Evolutionary conservation across 2,888 invertebrate genomes (phyloP).

Genomic region (Eupithecia subumbrata): DNA sequence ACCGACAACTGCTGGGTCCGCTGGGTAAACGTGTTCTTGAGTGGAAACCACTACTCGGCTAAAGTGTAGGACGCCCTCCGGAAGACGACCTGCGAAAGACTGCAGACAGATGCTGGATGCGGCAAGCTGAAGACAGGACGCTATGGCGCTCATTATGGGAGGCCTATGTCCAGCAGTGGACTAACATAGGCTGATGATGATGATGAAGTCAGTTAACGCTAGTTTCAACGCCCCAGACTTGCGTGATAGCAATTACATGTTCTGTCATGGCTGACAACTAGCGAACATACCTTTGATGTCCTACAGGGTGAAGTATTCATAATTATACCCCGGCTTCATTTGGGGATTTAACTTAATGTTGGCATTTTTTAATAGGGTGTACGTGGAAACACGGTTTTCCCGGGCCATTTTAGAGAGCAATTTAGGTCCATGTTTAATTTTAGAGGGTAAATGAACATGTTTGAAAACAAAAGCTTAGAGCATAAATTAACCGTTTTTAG

Average conservation of each 20-base stretch:
- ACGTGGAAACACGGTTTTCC: not conserved
- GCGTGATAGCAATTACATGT: conserved; percentile 53
- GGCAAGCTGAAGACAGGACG: too few relatives aligned
- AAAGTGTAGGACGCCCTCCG: too few relatives aligned
- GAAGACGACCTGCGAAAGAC: too few relatives aligned
- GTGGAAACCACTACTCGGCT: too few relatives aligned
- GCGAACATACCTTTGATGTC: conserved; percentile 51
- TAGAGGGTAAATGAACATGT: not conserved
- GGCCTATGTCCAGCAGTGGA: too few relatives aligned
- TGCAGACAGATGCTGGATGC: too few relatives aligned
- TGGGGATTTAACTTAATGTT: conserved; percentile 20
- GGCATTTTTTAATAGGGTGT: conserved; percentile 10
- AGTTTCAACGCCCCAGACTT: conserved; percentile 29
- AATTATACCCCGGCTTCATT: conserved; percentile 23
- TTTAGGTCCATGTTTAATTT: not conserved
- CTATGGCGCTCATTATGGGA: too few relatives aligned
- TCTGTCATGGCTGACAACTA: conserved; percentile 42
- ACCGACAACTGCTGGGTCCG: too few relatives aligned
- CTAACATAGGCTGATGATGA: too few relatives aligned
- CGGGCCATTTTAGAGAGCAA: conserved; percentile 3
- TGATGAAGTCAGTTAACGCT: too few relatives aligned
- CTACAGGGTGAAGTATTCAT: conserved; percentile 24
- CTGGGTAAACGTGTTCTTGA: too few relatives aligned
- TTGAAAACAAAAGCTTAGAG: not conserved
- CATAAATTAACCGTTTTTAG: not conserved